Base-by-base conservation (phyloP, 2,797 vertebrate species). In the Ibycter americanus region DNA sequence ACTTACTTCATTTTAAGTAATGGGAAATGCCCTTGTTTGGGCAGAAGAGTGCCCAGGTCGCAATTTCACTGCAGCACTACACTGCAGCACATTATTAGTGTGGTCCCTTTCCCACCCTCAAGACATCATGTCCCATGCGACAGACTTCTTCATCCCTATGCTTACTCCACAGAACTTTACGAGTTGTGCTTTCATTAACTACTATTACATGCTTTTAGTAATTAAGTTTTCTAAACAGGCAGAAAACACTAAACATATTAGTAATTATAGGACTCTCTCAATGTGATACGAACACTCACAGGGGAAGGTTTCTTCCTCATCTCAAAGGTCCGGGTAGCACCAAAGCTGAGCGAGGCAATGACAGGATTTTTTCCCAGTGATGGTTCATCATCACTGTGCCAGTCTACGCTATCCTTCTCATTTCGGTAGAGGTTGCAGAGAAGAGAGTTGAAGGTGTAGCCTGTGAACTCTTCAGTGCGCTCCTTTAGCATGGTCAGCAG, bases 351-450 rank as follows among this genome's bases (percentile, higher is more conserved):
- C 0, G 99, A 99, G 31, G 98, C 99, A 18, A 99, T 99, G 94
- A 98, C 34, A 5, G 99, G 99, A 21, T 96, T 94, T 11, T 44
- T 82, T 11, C 99, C 99, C 81, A 99, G 87, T 0, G 99, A 98
- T 1, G 98, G 98, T 51, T 99, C 99, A 0, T 98, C 98, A 1
- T 99, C 99, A 1, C 99, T 99, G 97, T 99, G 99, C 99, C 99
- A 99, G 96, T 98, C 99, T 49, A 99, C 99, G 14, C 99, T 99
- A 97, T 99, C 99, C 84, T 98, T 99, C 96, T 99, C 98, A 2
- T 98, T 98, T 6, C 99, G 98, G 96, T 99, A 99, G 36, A 99
- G 98, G 92, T 99, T 99, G 95, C 99, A 99, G 68, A 99, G 98
- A 36, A 99, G 96, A 2, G 99, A 99, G 98, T 99, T 99, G 96